These are phyloP conservation scores for Takifugu rubripes DNA, from an alignment of 2,797 vertebrate species.

Conservation along the genomic window DNA sequence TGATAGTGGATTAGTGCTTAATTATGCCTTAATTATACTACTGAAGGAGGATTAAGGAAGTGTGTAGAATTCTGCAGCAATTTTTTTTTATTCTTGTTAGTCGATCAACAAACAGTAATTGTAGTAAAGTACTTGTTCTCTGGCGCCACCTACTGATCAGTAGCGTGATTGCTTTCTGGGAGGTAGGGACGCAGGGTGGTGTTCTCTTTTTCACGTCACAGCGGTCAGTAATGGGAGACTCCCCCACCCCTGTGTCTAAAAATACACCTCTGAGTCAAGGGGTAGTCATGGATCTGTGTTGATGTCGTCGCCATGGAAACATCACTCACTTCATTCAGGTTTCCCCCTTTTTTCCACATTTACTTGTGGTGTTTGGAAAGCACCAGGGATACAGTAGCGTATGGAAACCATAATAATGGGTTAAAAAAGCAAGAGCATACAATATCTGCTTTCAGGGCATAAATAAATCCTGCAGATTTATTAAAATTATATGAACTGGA, in stretches of 20 bases:
- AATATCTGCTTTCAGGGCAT: too few relatives aligned
- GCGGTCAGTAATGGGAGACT: conserved; percentile 24
- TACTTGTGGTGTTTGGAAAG: conserved; percentile 20
- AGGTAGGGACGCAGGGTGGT: background rate
- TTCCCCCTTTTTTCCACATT: conserved; percentile 54
- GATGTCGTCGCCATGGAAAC: conserved; percentile 48
- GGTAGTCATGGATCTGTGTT: conserved; percentile 44
- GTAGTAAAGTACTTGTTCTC: conserved; percentile 13
- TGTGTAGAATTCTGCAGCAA: too few relatives aligned
- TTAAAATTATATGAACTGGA: background rate
- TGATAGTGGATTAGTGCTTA: too few relatives aligned
- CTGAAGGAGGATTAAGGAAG: too few relatives aligned
- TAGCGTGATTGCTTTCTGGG: background rate
- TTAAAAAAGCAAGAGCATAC: background rate
- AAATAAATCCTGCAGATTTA: background rate
- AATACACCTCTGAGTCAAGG: conserved; percentile 62
- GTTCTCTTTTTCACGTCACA: conserved; percentile 41
- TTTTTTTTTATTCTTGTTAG: background rate
- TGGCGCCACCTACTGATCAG: conserved; percentile 55
- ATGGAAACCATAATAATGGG: conserved; percentile 29
- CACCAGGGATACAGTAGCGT: background rate
- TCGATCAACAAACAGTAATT: background rate
- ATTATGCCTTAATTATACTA: too few relatives aligned
- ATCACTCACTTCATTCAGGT: conserved; percentile 17
- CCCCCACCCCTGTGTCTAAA: conserved; percentile 40